Percentiles rank a stretch among this genome's conserved stretches.
phyloP scores from a whole-genome alignment of 2,797 vertebrate species.

The Pogonophryne albipinna region DNA sequence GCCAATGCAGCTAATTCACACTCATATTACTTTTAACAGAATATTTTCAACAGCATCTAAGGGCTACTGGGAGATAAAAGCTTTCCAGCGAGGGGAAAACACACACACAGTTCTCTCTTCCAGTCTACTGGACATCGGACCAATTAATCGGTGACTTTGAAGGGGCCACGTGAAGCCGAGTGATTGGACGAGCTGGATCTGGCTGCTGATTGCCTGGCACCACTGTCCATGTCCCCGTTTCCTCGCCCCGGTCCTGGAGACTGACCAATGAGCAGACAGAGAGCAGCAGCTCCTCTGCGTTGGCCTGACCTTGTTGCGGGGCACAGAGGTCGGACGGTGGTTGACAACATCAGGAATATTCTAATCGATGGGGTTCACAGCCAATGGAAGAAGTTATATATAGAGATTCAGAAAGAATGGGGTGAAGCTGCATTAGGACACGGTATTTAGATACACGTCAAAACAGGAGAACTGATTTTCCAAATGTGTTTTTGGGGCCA shows the following conservation, averaged over 20 bases:
- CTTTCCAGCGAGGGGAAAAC: conserved; percentile 13
- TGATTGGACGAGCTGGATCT: conserved; percentile 65
- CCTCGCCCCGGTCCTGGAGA: conserved; percentile 84
- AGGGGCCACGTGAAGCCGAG: conserved; percentile 69
- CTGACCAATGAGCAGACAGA: conserved; percentile 86
- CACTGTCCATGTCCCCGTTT: conserved; percentile 84
- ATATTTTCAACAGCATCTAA: conserved; percentile 12
- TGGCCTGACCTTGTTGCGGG: conserved; percentile 91
- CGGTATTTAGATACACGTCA: conserved; percentile 19
- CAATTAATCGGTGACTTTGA: conserved; percentile 85
- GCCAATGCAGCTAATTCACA: background rate
- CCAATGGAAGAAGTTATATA: conserved; percentile 16
- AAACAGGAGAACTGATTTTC: conserved; percentile 1
- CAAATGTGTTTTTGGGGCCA: background rate
- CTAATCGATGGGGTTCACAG: conserved; percentile 86
- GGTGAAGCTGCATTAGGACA: background rate
- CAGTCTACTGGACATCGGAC: conserved; percentile 85
- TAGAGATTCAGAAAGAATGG: background rate
- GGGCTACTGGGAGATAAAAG: conserved; percentile 30
- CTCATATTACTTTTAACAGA: background rate
- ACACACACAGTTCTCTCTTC: conserved; percentile 70
- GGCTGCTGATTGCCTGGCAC: conserved; percentile 73
- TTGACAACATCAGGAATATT: conserved; percentile 88
- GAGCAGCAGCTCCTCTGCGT: conserved; percentile 83
- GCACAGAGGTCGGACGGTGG: conserved; percentile 81